Conservation (phyloP, 2,888 invertebrate species). For the Digitonthophagus gazella region DNA sequence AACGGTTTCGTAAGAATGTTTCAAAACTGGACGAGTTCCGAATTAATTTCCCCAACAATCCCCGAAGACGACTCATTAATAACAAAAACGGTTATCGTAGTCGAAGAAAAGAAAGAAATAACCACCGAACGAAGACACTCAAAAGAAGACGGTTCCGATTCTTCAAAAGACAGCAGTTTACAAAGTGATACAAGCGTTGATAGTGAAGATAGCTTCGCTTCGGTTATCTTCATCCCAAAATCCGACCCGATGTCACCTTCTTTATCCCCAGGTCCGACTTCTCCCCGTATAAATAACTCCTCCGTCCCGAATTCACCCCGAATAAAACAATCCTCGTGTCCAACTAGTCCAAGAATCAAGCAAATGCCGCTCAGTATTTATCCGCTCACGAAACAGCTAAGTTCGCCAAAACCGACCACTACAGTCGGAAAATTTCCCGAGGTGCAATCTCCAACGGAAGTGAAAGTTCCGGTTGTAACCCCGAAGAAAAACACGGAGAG, state of each 20-base stretch:
- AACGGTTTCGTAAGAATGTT: slow-evolving; percentile 80
- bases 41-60: slow-evolving; percentile 48
- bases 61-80: slow-evolving; percentile 43
- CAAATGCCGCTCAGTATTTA: slow-evolving; percentile 57
- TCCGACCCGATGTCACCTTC: slow-evolving; percentile 69
- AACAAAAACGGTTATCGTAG: slow-evolving; percentile 30
- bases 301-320: slow-evolving; percentile 78
- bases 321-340: slow-evolving; percentile 67
- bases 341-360: slow-evolving; percentile 66
- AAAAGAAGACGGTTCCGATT: slow-evolving; percentile 84
- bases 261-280: slow-evolving; percentile 62
- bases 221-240: slow-evolving; percentile 88
- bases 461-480: slow-evolving; percentile 32
- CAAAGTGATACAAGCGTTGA: slow-evolving; percentile 94
- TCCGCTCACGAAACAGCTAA: slow-evolving; percentile 60
- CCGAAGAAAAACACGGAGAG: slow-evolving; percentile 32
- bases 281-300: slow-evolving; percentile 62
- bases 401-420: slow-evolving; percentile 57
- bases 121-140: slow-evolving; percentile 69
- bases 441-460: slow-evolving; percentile 45
- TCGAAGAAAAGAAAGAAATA: slow-evolving; percentile 42
- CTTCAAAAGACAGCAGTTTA: slow-evolving; percentile 83
- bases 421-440: slow-evolving; percentile 37
- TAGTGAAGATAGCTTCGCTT: slow-evolving; percentile 90
- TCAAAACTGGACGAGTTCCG: slow-evolving; percentile 73